Percentiles rank a stretch among this genome's conserved stretches.
phyloP scores from a whole-genome alignment of 1,140 invertebrate species.

The Pseudobourletiella spinata region DNA sequence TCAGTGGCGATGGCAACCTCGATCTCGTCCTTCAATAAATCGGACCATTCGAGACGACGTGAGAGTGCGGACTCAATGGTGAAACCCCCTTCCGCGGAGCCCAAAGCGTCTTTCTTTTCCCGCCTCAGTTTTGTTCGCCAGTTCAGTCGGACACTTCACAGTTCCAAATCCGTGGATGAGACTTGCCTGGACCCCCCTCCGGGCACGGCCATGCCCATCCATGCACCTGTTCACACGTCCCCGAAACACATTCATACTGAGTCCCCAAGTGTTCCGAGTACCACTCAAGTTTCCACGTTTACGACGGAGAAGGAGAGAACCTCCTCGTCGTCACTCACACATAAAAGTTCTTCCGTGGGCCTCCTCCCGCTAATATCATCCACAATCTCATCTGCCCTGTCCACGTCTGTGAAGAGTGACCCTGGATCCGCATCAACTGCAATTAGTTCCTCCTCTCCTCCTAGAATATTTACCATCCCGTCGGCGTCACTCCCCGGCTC shows the following conservation, averaged over 20 bases:
- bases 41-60: not conserved
- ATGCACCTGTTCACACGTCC: not conserved
- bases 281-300: not conserved
- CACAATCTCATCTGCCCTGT: conserved; percentile 5
- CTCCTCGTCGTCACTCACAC: not conserved
- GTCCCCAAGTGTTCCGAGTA: not conserved
- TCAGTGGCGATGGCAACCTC: not conserved
- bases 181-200: not conserved
- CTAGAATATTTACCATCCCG: conserved; percentile 9
- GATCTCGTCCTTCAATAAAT: not conserved
- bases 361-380: conserved; percentile 22
- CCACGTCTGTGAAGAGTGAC: conserved; percentile 16
- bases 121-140: conserved; percentile 28
- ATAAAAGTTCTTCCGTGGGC: conserved; percentile 1
- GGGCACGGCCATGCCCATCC: not conserved
- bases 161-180: conserved; percentile 1
- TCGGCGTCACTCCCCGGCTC: conserved; percentile 5
- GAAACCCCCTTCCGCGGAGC: conserved; percentile 8
- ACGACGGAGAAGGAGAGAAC: not conserved
- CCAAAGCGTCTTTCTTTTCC: conserved; percentile 26
- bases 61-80: conserved; percentile 27
- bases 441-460: not conserved
- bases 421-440: not conserved
- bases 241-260: not conserved
- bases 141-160: not conserved